Evolutionary conservation across 2,113 vertebrate species (phyloP).

Genomic region (Puffinus mauretanicus): DNA sequence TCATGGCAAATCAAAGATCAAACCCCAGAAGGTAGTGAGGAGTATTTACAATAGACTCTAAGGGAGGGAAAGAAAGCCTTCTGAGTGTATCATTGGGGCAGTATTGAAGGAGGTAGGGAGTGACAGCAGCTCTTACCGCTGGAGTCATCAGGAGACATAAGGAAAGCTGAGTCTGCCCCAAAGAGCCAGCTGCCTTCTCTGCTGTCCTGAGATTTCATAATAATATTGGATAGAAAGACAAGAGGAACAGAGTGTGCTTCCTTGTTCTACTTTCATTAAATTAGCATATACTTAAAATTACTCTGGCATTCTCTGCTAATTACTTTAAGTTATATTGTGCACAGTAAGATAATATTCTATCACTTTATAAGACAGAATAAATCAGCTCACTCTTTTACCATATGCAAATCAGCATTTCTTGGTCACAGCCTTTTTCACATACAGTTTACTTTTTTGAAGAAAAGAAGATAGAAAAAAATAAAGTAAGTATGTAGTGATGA

Average conservation of each 20-base stretch:
- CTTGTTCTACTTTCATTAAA: background rate
- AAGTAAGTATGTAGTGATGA: background rate
- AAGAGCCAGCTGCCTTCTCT: background rate
- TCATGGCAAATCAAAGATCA: background rate
- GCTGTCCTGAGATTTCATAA: background rate
- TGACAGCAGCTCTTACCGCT: background rate
- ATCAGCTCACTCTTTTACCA: rapidly evolving
- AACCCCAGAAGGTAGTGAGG: background rate
- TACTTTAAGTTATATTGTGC: background rate
- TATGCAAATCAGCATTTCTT: background rate
- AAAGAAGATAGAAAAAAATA: background rate
- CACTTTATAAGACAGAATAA: background rate
- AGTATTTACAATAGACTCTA: background rate
- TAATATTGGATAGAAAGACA: background rate
- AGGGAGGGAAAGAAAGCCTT: background rate
- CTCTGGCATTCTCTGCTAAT: background rate
- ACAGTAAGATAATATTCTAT: background rate
- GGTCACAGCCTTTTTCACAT: rapidly evolving
- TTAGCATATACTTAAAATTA: background rate
- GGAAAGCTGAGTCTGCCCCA: background rate
- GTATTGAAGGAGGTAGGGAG: background rate
- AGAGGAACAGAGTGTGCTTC: background rate
- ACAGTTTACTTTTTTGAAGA: background rate
- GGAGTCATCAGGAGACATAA: background rate
- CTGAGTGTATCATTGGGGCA: background rate